A percentile compares a stretch with the other conserved stretches of the same genome.
These are phyloP conservation scores for Macrosiphum euphorbiae DNA, from an alignment of 2,888 invertebrate species.

Conservation along the genomic window DNA sequence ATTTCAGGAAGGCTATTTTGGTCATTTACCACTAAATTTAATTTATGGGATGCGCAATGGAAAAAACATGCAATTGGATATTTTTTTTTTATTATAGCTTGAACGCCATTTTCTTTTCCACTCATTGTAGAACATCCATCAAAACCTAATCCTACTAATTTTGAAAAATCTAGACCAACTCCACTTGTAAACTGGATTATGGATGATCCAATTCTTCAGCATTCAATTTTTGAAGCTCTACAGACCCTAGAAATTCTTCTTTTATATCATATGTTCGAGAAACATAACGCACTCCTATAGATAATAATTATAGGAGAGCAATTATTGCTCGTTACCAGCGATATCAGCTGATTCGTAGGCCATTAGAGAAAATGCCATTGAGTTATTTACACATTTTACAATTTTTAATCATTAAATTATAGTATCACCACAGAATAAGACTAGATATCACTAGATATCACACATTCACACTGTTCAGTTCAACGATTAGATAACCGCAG, in stretches of 20 bases:
- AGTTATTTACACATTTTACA: conserved; percentile 2
- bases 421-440: too few relatives aligned
- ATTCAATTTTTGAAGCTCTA: conserved; percentile 19
- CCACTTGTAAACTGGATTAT: neutral
- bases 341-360: conserved; percentile 68
- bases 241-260: conserved; percentile 37
- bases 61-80: conserved; percentile 65
- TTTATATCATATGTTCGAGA: neutral
- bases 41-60: conserved; percentile 67
- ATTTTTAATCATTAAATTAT: neutral
- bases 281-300: conserved; percentile 71
- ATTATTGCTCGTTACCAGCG: conserved; percentile 67
- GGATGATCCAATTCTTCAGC: neutral
- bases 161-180: conserved; percentile 4
- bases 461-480: too few relatives aligned
- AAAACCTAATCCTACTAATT: conserved; percentile 67
- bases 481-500: too few relatives aligned
- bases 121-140: conserved; percentile 68
- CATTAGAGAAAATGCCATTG: conserved; percentile 65
- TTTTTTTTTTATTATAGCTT: conserved; percentile 42
- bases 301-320: too few relatives aligned
- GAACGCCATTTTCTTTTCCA: conserved; percentile 66
- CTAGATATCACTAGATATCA: too few relatives aligned
- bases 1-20: conserved; percentile 67
- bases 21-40: conserved; percentile 68